A percentile compares a stretch with the other conserved stretches of the same genome.
These are phyloP conservation scores for Dromiciops gliroides DNA, from an alignment of 2,113 vertebrate species.

Conservation along the genomic window DNA sequence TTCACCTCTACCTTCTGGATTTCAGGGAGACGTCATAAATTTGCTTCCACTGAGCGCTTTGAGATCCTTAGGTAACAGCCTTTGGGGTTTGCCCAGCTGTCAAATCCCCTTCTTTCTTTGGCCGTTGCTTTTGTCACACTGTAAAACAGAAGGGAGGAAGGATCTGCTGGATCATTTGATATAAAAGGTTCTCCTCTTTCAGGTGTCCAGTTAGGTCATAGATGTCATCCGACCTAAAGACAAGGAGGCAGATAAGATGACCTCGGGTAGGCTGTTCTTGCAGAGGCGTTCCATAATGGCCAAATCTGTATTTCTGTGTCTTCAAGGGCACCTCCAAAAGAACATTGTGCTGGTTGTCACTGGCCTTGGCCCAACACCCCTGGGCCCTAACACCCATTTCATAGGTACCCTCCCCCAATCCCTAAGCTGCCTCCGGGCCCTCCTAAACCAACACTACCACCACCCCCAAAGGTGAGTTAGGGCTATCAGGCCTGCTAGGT, in stretches of 20 bases:
- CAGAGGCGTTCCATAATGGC: neutral
- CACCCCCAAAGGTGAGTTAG: neutral
- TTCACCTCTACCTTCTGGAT: neutral
- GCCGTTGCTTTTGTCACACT: neutral
- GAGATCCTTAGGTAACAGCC: neutral
- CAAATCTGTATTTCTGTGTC: fast-evolving
- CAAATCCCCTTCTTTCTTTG: neutral
- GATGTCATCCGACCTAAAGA: neutral
- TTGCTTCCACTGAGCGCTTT: neutral
- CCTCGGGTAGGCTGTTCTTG: neutral
- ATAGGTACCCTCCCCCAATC: neutral
- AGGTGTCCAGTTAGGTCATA: neutral
- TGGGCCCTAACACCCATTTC: neutral
- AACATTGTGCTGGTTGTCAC: neutral
- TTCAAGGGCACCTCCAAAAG: neutral
- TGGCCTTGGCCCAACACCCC: neutral
- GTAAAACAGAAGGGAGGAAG: neutral
- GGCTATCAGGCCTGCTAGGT: neutral
- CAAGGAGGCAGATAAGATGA: neutral
- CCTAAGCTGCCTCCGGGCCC: neutral
- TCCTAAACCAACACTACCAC: neutral
- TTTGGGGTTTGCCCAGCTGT: neutral
- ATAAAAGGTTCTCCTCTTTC: neutral
- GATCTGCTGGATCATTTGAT: neutral
- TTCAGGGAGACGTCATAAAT: neutral